Conservation (phyloP, 2,113 vertebrate species). For the Equus przewalskii region DNA sequence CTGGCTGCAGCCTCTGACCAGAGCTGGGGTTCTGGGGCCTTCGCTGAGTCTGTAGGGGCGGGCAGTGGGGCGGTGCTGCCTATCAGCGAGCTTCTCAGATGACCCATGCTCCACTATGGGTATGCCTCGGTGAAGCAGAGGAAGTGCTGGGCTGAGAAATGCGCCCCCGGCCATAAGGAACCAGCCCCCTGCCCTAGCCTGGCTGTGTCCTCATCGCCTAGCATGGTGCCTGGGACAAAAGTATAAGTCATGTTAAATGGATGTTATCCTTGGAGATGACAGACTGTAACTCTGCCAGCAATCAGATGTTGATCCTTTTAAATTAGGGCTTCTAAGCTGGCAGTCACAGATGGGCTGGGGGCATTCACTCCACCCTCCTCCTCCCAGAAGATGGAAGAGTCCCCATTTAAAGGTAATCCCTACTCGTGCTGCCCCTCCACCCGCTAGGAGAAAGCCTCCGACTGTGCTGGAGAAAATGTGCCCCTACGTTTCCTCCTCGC, state of each 20-base stretch:
- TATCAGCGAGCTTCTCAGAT: background rate
- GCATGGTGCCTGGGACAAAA: background rate
- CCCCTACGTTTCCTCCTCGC: fast-evolving
- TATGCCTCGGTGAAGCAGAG: background rate
- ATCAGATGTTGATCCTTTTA: background rate
- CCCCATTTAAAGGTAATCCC: background rate
- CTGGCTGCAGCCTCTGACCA: background rate
- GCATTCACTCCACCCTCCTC: background rate
- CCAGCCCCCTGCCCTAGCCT: background rate
- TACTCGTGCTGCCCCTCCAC: fast-evolving
- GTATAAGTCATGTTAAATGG: background rate
- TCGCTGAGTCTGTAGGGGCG: background rate
- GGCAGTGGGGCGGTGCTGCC: too few relatives aligned
- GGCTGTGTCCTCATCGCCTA: background rate
- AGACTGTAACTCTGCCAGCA: background rate
- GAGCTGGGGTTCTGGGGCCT: background rate
- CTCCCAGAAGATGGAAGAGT: background rate
- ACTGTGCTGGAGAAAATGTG: background rate
- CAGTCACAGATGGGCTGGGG: background rate
- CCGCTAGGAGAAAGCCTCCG: background rate
- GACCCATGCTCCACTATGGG: background rate
- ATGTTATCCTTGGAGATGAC: background rate
- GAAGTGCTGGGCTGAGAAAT: background rate
- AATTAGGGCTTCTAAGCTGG: background rate
- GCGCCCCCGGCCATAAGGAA: background rate